Evolutionary conservation across 2,888 invertebrate genomes (phyloP).

Genomic region (Protophormia terraenovae): DNA sequence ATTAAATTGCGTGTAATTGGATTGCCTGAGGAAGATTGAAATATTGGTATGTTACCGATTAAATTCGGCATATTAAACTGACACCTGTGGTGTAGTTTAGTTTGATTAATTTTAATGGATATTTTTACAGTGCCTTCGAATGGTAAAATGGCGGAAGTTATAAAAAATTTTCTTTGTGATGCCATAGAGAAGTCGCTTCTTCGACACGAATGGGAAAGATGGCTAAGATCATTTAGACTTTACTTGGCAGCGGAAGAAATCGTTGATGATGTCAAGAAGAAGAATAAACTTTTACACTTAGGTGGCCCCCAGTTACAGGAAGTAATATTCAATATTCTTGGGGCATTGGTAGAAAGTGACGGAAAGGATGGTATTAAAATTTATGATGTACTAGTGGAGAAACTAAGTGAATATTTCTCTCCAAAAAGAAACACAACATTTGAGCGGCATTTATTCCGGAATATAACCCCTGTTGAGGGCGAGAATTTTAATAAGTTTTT

Average conservation of each 20-base stretch:
- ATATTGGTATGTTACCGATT: conserved; percentile 41
- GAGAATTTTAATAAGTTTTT: conserved; percentile 75
- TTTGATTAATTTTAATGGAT: conserved; percentile 18
- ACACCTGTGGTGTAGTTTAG: conserved; percentile 23
- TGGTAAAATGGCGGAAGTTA: conserved; percentile 43
- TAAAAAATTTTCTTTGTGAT: conserved; percentile 66
- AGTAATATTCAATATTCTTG: conserved; percentile 65
- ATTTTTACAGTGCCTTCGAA: conserved; percentile 22
- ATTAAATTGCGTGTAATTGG: conserved; percentile 49
- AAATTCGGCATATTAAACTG: conserved; percentile 38
- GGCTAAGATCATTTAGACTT: conserved; percentile 57
- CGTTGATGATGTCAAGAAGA: conserved; percentile 52
- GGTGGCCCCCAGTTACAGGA: conserved; percentile 65
- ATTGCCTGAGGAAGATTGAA: conserved; percentile 21
- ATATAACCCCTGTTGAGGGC: conserved; percentile 56
- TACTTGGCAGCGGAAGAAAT: conserved; percentile 67
- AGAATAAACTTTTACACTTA: conserved; percentile 58
- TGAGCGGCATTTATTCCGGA: conserved; percentile 74
- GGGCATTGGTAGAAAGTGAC: conserved; percentile 48
- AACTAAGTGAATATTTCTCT: conserved; percentile 65
- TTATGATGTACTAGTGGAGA: conserved; percentile 60
- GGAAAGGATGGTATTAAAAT: conserved; percentile 39
- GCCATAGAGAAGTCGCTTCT: conserved; percentile 64
- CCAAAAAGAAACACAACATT: conserved; percentile 69
- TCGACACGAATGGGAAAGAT: conserved; percentile 66